Evolutionary conservation across 1,140 invertebrate species (phyloP), one percentile per base, ranked within the genome.

Genomic region (Lepidotrigona ventralis): DNA sequence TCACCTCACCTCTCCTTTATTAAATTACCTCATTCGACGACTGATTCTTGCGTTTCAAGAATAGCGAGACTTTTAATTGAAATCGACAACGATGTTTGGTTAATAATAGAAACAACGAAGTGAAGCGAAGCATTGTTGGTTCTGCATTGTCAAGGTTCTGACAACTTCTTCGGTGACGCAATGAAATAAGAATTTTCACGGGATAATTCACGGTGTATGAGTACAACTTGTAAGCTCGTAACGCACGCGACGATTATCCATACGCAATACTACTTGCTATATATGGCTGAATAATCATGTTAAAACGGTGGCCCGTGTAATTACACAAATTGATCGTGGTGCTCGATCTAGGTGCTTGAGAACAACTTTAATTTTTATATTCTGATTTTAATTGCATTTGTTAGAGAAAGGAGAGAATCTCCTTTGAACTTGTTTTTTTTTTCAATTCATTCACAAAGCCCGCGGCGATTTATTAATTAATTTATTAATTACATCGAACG

Each of bases 91-190:
- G n/a, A 23, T n/a, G 15, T 12, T 23, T 63, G n/a, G n/a, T 74
- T 33, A n/a, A 21, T 39, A 39, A 64, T 64, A 15, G 26, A 26
- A 15, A 15, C 51, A 53, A 60, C 19, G 23, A 60, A n/a, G 12
- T 17, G 17, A 46, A 12, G 12, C 14, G 23, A 11, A 26, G 2
- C 19, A n/a, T n/a, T n/a, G n/a, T n/a, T n/a, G 8, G 33, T 11
- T 66, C 54, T 71, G 71, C 84, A 85, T 83, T 88, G 86, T 64
- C 86, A 88, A 88, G 86, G 84, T 84, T 74, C 39, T 64, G 26
- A 74, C 69, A 74, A 71, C 71, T 70, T 58, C 68, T 76, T 53
- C 33, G 33, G 9, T 88, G 80, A 83, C 56, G 73, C 71, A 72
- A 83, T 51, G 54, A 70, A 21, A 29, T 33, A 74, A 58, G 84